These are phyloP conservation scores for Ichneumoninae sp. DNA, from an alignment of 2,888 invertebrate species.

Conservation along the genomic window DNA sequence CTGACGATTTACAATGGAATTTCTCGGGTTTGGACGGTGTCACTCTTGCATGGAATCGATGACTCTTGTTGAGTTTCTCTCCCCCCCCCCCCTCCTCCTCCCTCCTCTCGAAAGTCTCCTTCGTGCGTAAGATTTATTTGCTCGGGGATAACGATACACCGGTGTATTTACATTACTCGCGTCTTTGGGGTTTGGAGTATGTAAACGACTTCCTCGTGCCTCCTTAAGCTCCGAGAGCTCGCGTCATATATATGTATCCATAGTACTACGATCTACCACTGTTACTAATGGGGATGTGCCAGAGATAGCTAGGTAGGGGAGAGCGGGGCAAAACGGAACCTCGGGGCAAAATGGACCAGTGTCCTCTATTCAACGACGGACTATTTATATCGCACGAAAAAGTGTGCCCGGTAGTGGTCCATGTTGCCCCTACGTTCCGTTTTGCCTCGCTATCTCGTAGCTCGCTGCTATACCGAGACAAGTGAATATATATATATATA, in stretches of 20 bases:
- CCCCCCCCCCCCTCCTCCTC: too few species aligned
- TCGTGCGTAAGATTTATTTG: conserved; percentile 26
- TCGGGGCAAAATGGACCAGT: background rate
- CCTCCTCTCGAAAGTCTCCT: background rate
- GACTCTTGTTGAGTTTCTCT: conserved; percentile 1
- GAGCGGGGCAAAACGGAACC: background rate
- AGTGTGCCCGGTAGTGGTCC: too few species aligned
- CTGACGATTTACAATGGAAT: conserved; percentile 30
- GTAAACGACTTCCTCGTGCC: conserved; percentile 62
- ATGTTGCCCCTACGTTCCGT: background rate
- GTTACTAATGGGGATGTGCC: background rate
- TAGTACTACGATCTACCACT: background rate
- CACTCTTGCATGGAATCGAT: conserved; percentile 20
- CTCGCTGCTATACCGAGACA: background rate
- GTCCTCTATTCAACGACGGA: background rate
- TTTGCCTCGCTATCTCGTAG: background rate
- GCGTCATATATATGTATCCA: background rate
- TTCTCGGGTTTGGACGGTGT: conserved; percentile 21
- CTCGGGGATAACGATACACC: conserved; percentile 46
- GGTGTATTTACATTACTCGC: conserved; percentile 56
- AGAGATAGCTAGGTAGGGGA: background rate
- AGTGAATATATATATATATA: background rate
- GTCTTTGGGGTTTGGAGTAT: conserved; percentile 52
- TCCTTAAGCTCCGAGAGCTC: conserved; percentile 12
- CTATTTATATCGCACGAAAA: background rate